Percentiles rank a stretch among this genome's conserved stretches.
phyloP scores from a whole-genome alignment of 2,888 invertebrate genomes.

The Podabrus alpinus region DNA sequence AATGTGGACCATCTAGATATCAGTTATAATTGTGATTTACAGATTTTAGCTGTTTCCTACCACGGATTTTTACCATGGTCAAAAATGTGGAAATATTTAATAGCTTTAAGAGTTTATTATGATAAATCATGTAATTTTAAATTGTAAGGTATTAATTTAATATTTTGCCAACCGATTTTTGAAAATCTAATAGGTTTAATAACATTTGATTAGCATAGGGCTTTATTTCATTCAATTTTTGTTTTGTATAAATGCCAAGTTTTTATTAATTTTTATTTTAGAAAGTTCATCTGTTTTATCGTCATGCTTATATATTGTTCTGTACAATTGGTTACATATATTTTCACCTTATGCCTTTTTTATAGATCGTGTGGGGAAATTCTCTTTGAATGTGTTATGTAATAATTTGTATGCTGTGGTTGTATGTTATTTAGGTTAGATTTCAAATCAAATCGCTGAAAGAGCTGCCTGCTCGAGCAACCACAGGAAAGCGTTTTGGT shows the following conservation, averaged over 20 bases:
- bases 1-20: conserved; percentile 47
- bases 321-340: conserved; percentile 3
- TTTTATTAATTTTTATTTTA: conserved; percentile 16
- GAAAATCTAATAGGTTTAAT: conserved; percentile 4
- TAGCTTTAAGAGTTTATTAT: conserved; percentile 26
- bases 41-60: conserved; percentile 46
- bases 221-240: conserved; percentile 29
- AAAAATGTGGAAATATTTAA: conserved; percentile 16
- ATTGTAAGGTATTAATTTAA: conserved; percentile 19
- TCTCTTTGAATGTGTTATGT: conserved; percentile 11
- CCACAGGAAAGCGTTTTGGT: conserved; percentile 18
- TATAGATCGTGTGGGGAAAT: conserved; percentile 11
- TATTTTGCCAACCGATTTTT: background rate
- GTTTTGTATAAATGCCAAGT: conserved; percentile 14
- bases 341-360: conserved; percentile 15
- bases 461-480: conserved; percentile 18
- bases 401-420: conserved; percentile 23
- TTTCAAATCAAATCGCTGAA: conserved; percentile 17
- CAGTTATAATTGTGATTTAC: conserved; percentile 52
- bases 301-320: conserved; percentile 1
- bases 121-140: conserved; percentile 7
- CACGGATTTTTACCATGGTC: conserved; percentile 18
- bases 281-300: conserved; percentile 16
- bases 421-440: conserved; percentile 23
- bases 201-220: conserved; percentile 29